phyloP scores from a whole-genome alignment of 2,113 vertebrate genomes.

The Poeciliopsis retropinna region DNA sequence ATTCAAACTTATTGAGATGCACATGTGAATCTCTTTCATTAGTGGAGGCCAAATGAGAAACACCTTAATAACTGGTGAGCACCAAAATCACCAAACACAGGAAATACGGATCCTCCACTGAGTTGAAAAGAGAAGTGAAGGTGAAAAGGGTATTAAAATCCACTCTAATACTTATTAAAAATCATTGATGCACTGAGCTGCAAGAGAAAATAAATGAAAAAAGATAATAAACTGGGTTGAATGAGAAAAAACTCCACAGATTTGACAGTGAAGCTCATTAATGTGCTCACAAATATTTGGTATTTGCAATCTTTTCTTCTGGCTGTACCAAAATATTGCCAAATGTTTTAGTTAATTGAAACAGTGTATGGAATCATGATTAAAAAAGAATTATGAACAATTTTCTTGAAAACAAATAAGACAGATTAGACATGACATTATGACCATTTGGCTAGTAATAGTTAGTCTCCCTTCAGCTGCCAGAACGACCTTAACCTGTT shows the following conservation, averaged over 20 bases:
- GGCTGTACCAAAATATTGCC: neutral
- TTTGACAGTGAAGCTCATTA: neutral
- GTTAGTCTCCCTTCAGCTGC: neutral
- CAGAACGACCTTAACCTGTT: neutral
- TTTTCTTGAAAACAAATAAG: neutral
- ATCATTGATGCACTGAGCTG: neutral
- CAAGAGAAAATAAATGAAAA: neutral
- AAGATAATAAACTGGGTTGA: too few species aligned
- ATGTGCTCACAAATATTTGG: conserved; percentile 48
- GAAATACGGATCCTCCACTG: conserved; percentile 32
- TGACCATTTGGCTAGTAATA: neutral
- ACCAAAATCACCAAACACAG: conserved; percentile 21
- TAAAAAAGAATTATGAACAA: neutral
- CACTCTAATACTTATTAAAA: neutral
- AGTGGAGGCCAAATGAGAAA: conserved; percentile 44
- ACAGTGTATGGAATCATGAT: too few species aligned
- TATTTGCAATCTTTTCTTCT: conserved; percentile 31
- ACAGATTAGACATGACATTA: neutral
- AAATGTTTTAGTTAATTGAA: neutral
- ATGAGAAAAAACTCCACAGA: neutral
- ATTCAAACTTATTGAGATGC: neutral
- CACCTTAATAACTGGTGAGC: conserved; percentile 21
- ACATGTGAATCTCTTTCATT: conserved; percentile 25
- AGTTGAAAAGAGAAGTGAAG: neutral
- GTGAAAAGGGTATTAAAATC: neutral